Base-by-base conservation (phyloP, 2,797 vertebrate genomes). In the Eleutherodactylus coqui region DNA sequence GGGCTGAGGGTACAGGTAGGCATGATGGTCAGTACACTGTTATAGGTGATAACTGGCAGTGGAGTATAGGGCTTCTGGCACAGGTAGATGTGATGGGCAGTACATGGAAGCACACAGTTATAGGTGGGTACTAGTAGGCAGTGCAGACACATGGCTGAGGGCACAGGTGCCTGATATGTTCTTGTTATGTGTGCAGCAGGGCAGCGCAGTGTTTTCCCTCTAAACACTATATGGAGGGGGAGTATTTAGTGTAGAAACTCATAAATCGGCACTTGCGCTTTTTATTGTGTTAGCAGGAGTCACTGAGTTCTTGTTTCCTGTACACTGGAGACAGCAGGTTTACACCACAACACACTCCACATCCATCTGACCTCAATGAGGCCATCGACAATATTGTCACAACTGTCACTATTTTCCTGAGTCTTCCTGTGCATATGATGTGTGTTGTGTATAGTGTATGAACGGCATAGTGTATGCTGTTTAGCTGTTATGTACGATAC, bases 241-340 rank as follows among this genome's bases (percentile, higher is more conserved):
- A 32, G 24, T 84, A 69, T 87, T 80, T 84, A 73, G 75, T 80
- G 75, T 87, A 80, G 55, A 84, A 80, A 79, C 86, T 75, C 69
- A 53, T 84, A 84, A 87, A 84, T 87, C 51, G 36, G 43, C 55
- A 41, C 81, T 84, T 84, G 86, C n/a, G 13, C 51, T 38, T 80
- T 79, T 83, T 80, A 87, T 84, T 80, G 69, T 84, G 77, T 84
- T 84, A 84, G 73, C 32, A 43, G 77, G 64, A 69, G 51, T 60
- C 76, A 8, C 75, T 72, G 13, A 58, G 80, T 55, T 27, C 70
- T 73, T 75, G 86, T 80, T 87, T 87, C 76, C 81, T 84, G 86
- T 55, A 75, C 55, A n/a, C 38, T n/a, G 55, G n/a, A 45, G 41
- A 49, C 49, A 34, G 29, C 62, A 69, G 41, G 86, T 87, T 87